These are phyloP conservation scores for Macrotrachela quadricornifera DNA, from an alignment of 1,140 invertebrate species.

Conservation along the genomic window DNA sequence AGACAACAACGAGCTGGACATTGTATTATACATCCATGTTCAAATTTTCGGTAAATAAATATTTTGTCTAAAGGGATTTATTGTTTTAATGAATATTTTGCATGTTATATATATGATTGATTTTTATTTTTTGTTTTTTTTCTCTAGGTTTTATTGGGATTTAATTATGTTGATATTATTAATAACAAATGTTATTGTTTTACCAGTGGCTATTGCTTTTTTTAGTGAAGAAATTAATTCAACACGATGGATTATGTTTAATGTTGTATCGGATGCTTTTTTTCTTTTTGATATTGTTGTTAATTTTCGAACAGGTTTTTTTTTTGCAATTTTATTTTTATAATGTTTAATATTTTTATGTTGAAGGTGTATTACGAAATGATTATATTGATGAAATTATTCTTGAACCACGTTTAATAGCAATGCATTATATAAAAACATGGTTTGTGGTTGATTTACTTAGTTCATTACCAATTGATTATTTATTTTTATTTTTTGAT, in stretches of 20 bases:
- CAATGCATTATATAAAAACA: constrained; percentile 86
- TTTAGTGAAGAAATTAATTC: constrained; percentile 12
- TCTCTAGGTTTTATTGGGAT: constrained; percentile 93
- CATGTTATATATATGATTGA: background rate
- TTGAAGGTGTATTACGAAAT: constrained; percentile 91
- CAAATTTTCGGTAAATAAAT: constrained; percentile 32
- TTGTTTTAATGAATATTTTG: too few species aligned
- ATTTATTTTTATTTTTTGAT: constrained; percentile 96
- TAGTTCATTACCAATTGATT: constrained; percentile 94
- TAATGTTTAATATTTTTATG: too few species aligned
- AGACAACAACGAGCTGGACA: constrained; percentile 26
- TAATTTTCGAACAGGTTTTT: constrained; percentile 97
- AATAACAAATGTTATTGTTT: constrained; percentile 90
- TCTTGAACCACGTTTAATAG: constrained; percentile 88
- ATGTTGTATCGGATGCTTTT: constrained; percentile 95
- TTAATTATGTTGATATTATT: constrained; percentile 89
- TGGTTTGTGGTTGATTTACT: constrained; percentile 98
- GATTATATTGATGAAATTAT: constrained; percentile 81
- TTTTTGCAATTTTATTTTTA: too few species aligned
- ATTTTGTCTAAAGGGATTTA: too few species aligned
- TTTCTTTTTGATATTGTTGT: constrained; percentile 97
- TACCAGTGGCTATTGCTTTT: constrained; percentile 94
- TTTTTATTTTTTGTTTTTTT: constrained; percentile 7
- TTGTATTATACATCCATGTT: constrained; percentile 33
- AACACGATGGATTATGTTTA: constrained; percentile 58